Percentiles rank a stretch among this genome's conserved stretches.
These are phyloP conservation scores for Cyclophora punctaria DNA, from an alignment of 2,888 invertebrate species.

Conservation along the genomic window DNA sequence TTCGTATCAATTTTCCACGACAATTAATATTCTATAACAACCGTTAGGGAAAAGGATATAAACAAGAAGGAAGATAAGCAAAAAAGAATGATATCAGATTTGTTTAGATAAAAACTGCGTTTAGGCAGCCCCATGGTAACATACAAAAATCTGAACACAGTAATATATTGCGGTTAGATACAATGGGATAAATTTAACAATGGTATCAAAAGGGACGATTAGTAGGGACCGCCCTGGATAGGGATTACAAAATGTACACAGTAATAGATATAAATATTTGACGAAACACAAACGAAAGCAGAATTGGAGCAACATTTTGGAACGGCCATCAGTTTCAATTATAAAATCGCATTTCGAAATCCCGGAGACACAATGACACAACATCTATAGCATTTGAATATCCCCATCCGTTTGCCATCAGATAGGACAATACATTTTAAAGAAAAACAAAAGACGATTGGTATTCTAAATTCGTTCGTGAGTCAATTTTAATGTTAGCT, in stretches of 20 bases:
- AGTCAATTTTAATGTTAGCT: conserved; percentile 8
- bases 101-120: too few species aligned
- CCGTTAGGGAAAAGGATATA: too few species aligned
- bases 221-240: conserved; percentile 27
- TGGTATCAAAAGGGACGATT: conserved; percentile 31
- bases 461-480: conserved; percentile 1
- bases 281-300: background rate
- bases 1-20: too few species aligned
- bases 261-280: conserved; percentile 8
- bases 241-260: conserved; percentile 20
- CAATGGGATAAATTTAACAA: conserved; percentile 40
- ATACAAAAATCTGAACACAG: conserved; percentile 23
- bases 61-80: too few species aligned
- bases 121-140: background rate
- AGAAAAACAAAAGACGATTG: background rate
- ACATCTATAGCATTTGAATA: too few species aligned
- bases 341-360: too few species aligned
- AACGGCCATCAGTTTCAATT: background rate
- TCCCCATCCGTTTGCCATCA: too few species aligned
- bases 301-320: conserved; percentile 7
- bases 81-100: too few species aligned
- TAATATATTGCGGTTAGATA: conserved; percentile 35
- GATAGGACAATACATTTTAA: conserved; percentile 1
- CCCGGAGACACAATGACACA: too few species aligned
- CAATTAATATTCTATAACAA: too few species aligned